These are phyloP conservation scores for Argentina silus DNA, from an alignment of 2,797 vertebrate species.

Conservation along the genomic window DNA sequence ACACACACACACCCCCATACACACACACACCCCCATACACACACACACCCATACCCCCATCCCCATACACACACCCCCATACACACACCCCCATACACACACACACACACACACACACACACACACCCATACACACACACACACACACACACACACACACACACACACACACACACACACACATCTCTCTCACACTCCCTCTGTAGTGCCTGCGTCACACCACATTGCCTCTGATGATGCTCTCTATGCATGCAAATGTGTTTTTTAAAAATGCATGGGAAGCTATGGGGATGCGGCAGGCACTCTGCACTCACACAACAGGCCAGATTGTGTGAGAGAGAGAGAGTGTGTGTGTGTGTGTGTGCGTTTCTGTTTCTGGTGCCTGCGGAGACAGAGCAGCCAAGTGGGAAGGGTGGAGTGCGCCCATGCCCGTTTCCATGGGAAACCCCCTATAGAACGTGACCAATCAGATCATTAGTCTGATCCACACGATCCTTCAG, in stretches of 20 bases:
- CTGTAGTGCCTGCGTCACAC: not conserved
- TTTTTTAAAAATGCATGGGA: conserved; percentile 46
- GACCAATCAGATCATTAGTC: not conserved
- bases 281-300: conserved; percentile 17
- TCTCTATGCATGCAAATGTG: conserved; percentile 37
- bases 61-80: not conserved
- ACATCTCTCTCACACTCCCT: not conserved
- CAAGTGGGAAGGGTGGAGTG: no score
- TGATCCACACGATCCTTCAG: not conserved
- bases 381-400: conserved; percentile 20
- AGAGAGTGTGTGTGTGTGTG: conserved; percentile 12
- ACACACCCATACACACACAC: not conserved
- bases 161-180: not conserved
- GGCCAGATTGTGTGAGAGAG: not conserved
- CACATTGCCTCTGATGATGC: conserved; percentile 14
- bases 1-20: no score
- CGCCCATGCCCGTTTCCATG: conserved; percentile 1
- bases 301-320: conserved; percentile 21
- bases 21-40: not conserved
- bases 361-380: not conserved
- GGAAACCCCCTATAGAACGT: conserved; percentile 10
- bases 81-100: no score
- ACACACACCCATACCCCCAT: no score
- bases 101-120: not conserved
- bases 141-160: not conserved